These are phyloP conservation scores for Pegoplata infirma DNA, from an alignment of 2,888 invertebrate species.

Conservation along the genomic window DNA sequence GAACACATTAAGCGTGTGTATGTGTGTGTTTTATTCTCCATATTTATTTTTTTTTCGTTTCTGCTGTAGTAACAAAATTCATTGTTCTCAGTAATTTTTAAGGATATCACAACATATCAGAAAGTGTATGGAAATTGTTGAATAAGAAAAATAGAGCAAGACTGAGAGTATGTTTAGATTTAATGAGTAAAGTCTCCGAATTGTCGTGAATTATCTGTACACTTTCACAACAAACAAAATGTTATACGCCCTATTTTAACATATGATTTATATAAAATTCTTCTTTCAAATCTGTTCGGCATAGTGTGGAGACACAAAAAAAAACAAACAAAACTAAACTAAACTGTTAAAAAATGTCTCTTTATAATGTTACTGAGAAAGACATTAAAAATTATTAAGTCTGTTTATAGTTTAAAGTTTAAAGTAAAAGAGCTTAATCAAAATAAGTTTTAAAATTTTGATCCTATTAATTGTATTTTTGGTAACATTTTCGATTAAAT, in stretches of 20 bases:
- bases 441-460: neutral
- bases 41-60: conserved; percentile 9
- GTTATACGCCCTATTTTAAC: conserved; percentile 58
- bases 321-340: conserved; percentile 6
- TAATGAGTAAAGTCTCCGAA: conserved; percentile 47
- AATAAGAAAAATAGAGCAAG: neutral
- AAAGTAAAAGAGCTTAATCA: neutral
- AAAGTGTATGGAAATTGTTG: neutral
- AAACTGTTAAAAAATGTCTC: conserved; percentile 4
- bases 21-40: neutral
- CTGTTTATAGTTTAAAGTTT: neutral
- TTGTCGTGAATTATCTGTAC: no score
- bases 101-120: conserved; percentile 2
- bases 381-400: no score
- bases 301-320: neutral
- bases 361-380: neutral
- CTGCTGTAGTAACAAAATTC: conserved; percentile 18
- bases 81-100: conserved; percentile 12
- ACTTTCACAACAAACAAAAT: neutral
- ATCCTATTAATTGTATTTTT: neutral
- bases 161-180: neutral
- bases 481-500: neutral
- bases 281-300: neutral
- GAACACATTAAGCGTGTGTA: neutral
- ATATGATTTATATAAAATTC: conserved; percentile 36